Conservation (phyloP, 2,797 vertebrate genomes). For the Gallinago solitaria region DNA sequence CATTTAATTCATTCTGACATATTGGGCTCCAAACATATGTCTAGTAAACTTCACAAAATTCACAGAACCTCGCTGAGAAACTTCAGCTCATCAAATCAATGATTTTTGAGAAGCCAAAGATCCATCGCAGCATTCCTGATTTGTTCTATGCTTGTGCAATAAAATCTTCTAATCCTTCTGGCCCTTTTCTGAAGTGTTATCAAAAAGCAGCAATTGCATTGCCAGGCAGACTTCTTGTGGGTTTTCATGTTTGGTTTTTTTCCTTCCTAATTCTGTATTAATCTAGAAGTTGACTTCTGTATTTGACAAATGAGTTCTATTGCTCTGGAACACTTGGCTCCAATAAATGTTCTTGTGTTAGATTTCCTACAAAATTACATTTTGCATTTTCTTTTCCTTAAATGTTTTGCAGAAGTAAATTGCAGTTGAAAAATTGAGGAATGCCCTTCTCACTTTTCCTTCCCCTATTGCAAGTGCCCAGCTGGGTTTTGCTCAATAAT, state of each 20-base stretch:
- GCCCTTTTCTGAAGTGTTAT: neutral
- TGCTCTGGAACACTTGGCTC: neutral
- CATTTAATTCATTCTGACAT: neutral
- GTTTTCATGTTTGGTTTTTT: neutral
- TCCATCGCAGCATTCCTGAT: neutral
- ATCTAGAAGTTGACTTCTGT: neutral
- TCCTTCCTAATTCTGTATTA: neutral
- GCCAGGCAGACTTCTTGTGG: neutral
- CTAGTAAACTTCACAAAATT: neutral
- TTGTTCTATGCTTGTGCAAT: neutral
- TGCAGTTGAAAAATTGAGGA: neutral
- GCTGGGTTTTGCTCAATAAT: neutral
- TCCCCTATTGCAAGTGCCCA: fast-evolving
- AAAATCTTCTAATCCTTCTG: neutral
- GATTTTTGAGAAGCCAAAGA: neutral
- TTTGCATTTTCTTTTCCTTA: neutral
- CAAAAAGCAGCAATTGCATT: neutral
- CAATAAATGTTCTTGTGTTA: neutral
- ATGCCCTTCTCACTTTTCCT: fast-evolving
- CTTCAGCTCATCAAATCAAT: neutral
- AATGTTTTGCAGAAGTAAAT: neutral
- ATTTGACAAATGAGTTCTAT: neutral
- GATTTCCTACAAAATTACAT: neutral
- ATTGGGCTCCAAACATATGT: neutral
- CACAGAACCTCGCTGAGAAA: neutral